phyloP scores from a whole-genome alignment of 2,797 vertebrate genomes.

The Carcharodon carcharias region DNA sequence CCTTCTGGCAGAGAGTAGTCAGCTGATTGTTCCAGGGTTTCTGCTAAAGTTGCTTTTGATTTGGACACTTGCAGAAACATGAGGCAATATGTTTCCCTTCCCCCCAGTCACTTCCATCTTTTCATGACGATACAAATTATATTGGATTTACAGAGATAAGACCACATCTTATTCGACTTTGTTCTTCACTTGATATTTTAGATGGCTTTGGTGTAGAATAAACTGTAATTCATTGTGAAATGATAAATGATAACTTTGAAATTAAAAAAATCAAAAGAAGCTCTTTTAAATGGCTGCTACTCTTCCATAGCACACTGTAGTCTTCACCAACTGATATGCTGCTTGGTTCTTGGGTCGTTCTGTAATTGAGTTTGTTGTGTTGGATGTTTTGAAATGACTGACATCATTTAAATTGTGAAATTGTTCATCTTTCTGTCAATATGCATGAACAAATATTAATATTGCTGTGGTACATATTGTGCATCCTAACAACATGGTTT shows the following conservation, averaged over 20 bases:
- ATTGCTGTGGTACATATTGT: background rate
- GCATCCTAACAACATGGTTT: background rate
- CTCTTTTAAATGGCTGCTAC: background rate
- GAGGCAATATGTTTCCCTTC: background rate
- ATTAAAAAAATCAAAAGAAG: background rate
- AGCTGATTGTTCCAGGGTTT: background rate
- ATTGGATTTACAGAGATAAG: background rate
- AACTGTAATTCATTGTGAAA: background rate
- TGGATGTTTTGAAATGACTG: background rate
- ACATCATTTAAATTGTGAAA: background rate
- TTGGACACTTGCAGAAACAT: background rate
- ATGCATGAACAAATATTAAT: background rate
- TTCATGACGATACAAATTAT: background rate
- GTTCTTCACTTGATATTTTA: background rate
- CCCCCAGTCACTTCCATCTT: background rate
- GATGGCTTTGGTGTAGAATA: background rate
- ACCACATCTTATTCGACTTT: background rate
- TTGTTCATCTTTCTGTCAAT: background rate
- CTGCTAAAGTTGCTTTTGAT: background rate
- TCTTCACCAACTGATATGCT: background rate
- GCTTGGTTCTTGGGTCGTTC: background rate
- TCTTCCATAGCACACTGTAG: background rate
- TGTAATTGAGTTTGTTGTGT: background rate
- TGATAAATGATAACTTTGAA: background rate
- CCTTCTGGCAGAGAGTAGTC: too few relatives aligned